Percentiles rank a stretch among this genome's conserved stretches.
Evolutionary conservation across 1,140 invertebrate species (phyloP).

Genomic region (Eriocheir sinensis): DNA sequence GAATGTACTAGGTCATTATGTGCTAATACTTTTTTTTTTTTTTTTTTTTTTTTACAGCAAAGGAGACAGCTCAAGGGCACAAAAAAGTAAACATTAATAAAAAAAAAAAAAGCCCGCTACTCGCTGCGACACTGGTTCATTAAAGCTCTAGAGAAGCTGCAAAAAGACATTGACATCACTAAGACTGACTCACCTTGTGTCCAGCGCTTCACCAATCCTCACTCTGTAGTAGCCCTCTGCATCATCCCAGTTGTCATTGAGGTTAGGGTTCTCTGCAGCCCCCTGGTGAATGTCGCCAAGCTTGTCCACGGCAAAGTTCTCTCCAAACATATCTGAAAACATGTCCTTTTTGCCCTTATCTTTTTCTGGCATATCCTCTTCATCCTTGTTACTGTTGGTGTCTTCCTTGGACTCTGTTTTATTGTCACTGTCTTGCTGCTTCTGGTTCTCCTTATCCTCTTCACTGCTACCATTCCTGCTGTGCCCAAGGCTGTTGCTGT

Average conservation of each 20-base stretch:
- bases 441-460: slow-evolving; percentile 80
- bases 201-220: slow-evolving; percentile 95
- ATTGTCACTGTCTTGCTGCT: slow-evolving; percentile 79
- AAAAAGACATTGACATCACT: too few relatives aligned
- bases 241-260: slow-evolving; percentile 99
- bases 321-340: slow-evolving; percentile 78
- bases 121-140: too few relatives aligned
- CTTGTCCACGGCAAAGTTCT: slow-evolving; percentile 77
- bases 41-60: too few relatives aligned
- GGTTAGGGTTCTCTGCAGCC: slow-evolving; percentile 90
- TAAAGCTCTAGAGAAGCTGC: too few relatives aligned
- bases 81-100: too few relatives aligned
- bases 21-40: too few relatives aligned
- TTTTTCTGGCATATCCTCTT: slow-evolving; percentile 62
- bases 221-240: slow-evolving; percentile 99
- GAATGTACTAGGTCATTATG: too few relatives aligned
- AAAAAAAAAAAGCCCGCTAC: too few relatives aligned
- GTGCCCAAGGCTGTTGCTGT: slow-evolving; percentile 79
- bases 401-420: slow-evolving; percentile 79
- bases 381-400: slow-evolving; percentile 42
- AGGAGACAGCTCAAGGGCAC: too few relatives aligned
- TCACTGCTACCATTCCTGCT: slow-evolving; percentile 80
- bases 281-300: slow-evolving; percentile 75
- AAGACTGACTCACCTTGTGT: slow-evolving; percentile 72
- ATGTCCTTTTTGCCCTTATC: slow-evolving; percentile 78